phyloP scores from a whole-genome alignment of 2,888 invertebrate genomes.

The Lordiphosa andalusiaca region DNA sequence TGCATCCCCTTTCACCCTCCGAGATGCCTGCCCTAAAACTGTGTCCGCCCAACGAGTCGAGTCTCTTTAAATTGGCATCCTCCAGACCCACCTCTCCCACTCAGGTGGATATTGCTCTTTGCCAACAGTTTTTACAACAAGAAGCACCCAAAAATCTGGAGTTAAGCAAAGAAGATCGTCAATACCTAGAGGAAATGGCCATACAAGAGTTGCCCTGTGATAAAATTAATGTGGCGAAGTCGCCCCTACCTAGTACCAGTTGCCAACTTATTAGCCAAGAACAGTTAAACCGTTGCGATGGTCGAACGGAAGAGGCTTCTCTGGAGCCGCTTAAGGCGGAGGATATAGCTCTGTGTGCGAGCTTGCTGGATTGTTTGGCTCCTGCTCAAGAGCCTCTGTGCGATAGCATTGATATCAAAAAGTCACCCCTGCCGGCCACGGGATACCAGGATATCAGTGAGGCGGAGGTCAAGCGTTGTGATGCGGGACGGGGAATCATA shows the following conservation, averaged over 20 bases:
- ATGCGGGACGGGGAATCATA: slow-evolving; percentile 19
- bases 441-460: slow-evolving; percentile 59
- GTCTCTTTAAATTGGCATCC: slow-evolving; percentile 68
- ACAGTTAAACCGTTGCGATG: slow-evolving; percentile 63
- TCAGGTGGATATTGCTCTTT: slow-evolving; percentile 51
- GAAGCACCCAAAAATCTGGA: slow-evolving; percentile 47
- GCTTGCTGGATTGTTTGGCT: slow-evolving; percentile 57
- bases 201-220: slow-evolving; percentile 70
- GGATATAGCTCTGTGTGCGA: slow-evolving; percentile 62
- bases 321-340: slow-evolving; percentile 36
- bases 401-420: slow-evolving; percentile 55
- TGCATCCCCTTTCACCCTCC: slow-evolving; percentile 48
- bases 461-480: slow-evolving; percentile 51
- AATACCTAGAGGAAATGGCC: slow-evolving; percentile 46
- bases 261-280: slow-evolving; percentile 61
- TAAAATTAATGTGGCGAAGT: slow-evolving; percentile 65
- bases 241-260: slow-evolving; percentile 59
- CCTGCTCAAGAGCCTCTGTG: slow-evolving; percentile 61
- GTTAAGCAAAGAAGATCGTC: slow-evolving; percentile 30
- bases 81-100: slow-evolving; percentile 66
- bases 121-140: slow-evolving; percentile 50
- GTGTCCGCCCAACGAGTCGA: slow-evolving; percentile 85
- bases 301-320: slow-evolving; percentile 8
- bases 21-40: slow-evolving; percentile 57
- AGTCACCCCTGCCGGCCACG: slow-evolving; percentile 52